These are phyloP conservation scores for Isichthys henryi DNA, from an alignment of 2,113 vertebrate genomes.

Conservation along the genomic window DNA sequence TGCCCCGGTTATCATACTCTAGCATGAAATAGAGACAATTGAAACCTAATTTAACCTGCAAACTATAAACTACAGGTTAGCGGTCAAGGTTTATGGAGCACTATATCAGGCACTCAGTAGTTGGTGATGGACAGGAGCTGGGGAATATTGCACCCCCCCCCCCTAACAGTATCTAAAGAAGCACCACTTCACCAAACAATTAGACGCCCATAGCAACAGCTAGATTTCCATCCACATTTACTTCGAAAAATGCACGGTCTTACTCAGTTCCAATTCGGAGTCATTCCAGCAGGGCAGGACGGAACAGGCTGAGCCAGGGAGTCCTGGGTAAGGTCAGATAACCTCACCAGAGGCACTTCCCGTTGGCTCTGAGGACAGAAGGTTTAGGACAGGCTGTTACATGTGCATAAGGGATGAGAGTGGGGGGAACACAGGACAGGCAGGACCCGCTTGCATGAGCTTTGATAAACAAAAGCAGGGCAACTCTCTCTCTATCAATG, in stretches of 20 bases:
- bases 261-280: not conserved
- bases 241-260: not conserved
- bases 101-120: not conserved
- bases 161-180: not conserved
- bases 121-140: not conserved
- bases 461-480: not conserved
- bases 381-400: not conserved
- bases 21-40: not conserved
- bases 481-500: not conserved
- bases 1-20: not conserved
- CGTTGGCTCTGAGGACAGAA: not conserved
- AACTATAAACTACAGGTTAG: not conserved
- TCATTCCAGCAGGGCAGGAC: not conserved
- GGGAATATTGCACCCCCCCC: not conserved
- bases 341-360: not conserved
- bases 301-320: not conserved
- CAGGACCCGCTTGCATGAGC: not conserved
- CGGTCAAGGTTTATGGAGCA: not conserved
- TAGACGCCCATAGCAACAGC: not conserved
- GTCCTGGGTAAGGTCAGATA: not conserved
- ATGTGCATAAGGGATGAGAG: not conserved
- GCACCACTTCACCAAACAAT: not conserved
- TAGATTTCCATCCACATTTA: not conserved
- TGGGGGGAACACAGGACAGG: not conserved
- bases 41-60: not conserved